Percentiles rank a stretch among this genome's conserved stretches.
Evolutionary conservation across 2,113 vertebrate genomes (phyloP).

Genomic region (Nyctibius bracteatus): DNA sequence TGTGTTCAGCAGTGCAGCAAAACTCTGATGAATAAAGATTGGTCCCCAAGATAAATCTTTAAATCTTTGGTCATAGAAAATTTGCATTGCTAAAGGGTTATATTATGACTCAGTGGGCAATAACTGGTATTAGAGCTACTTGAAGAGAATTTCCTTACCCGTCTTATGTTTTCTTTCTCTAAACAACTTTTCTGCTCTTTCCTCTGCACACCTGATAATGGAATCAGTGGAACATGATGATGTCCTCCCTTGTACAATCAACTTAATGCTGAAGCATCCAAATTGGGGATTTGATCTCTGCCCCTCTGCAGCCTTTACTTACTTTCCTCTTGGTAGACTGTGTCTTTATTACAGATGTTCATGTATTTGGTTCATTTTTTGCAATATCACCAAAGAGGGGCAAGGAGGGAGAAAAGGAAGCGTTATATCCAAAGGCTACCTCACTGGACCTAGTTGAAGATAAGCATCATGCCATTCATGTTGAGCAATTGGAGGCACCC

Average conservation of each 20-base stretch:
- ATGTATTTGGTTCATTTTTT: neutral
- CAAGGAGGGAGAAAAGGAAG: neutral
- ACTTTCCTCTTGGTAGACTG: neutral
- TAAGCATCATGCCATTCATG: neutral
- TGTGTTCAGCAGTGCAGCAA: slow-evolving; percentile 28
- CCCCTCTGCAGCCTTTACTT: neutral
- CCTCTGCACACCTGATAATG: neutral
- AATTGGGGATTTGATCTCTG: neutral
- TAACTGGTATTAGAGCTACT: neutral
- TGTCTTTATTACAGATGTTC: neutral
- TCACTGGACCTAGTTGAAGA: neutral
- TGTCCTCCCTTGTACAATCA: neutral
- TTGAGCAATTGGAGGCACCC: neutral
- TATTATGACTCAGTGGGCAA: neutral
- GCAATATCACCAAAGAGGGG: neutral
- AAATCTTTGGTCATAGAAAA: slow-evolving; percentile 34
- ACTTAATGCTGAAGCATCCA: neutral
- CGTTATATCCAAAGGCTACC: neutral
- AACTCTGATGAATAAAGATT: slow-evolving; percentile 25
- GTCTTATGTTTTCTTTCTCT: neutral
- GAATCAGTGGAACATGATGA: neutral
- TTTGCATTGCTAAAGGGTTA: slow-evolving; percentile 1
- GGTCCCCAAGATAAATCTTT: slow-evolving; percentile 14
- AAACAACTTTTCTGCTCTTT: neutral
- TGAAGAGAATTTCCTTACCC: neutral